These are phyloP conservation scores for Mola mola DNA, from an alignment of 2,113 vertebrate genomes.

Conservation along the genomic window DNA sequence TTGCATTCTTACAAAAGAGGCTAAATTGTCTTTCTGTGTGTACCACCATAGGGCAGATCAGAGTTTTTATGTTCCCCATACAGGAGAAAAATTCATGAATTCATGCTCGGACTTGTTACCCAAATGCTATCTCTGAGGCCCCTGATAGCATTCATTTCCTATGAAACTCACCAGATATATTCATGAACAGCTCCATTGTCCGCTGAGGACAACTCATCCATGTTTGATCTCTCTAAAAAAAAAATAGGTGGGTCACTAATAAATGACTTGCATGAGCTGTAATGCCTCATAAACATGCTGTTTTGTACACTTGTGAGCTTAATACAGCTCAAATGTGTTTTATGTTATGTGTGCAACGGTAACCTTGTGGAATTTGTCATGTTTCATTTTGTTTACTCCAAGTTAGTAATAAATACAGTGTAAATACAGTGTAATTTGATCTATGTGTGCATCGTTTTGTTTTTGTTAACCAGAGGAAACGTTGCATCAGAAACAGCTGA, in stretches of 20 bases:
- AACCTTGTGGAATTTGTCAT: background rate
- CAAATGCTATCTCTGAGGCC: slow-evolving; percentile 5
- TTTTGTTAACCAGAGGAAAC: slow-evolving; percentile 23
- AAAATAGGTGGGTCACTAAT: too few relatives aligned
- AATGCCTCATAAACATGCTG: too few relatives aligned
- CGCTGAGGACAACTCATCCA: too few relatives aligned
- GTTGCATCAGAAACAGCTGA: background rate
- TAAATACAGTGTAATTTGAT: background rate
- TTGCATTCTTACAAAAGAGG: slow-evolving; percentile 11
- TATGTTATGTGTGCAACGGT: too few relatives aligned
- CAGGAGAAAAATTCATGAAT: slow-evolving; percentile 29
- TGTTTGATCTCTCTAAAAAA: too few relatives aligned
- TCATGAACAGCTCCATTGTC: too few relatives aligned
- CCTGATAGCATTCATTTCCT: slow-evolving; percentile 3
- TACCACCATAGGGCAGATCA: slow-evolving; percentile 26
- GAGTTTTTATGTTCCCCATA: slow-evolving; percentile 39
- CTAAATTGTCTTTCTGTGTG: slow-evolving; percentile 16
- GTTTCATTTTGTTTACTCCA: background rate
- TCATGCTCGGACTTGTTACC: slow-evolving; percentile 50
- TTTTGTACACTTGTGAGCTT: too few relatives aligned
- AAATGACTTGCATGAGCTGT: too few relatives aligned
- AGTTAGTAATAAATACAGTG: background rate
- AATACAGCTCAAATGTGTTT: too few relatives aligned
- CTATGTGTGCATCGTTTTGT: background rate
- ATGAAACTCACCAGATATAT: slow-evolving; percentile 27